Evolutionary conservation across 1,140 invertebrate genomes (phyloP).

Genomic region (Ganaspis sp.): DNA sequence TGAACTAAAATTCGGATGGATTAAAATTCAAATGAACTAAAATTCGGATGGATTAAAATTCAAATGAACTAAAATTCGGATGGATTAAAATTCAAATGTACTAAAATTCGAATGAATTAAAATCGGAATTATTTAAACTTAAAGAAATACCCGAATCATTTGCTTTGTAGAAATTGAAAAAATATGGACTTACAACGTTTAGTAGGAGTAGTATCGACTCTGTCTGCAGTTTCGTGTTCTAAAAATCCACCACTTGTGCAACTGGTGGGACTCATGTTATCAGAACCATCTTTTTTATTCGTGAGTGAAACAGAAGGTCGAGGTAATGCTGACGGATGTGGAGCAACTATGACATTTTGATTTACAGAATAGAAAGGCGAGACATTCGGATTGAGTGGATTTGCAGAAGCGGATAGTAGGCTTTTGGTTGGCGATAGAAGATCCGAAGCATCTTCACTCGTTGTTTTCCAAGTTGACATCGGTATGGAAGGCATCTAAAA

Average conservation of each 20-base stretch:
- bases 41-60: too few species aligned
- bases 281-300: conserved; percentile 59
- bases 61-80: too few species aligned
- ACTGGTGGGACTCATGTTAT: conserved; percentile 40
- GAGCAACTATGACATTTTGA: conserved; percentile 65
- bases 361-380: conserved; percentile 67
- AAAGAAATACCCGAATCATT: too few species aligned
- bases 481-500: conserved; percentile 67
- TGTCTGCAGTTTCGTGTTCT: conserved; percentile 57
- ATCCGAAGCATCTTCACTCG: conserved; percentile 54
- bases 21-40: too few species aligned
- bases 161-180: background rate
- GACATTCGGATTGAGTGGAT: conserved; percentile 69
- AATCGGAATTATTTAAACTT: background rate
- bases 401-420: conserved; percentile 68
- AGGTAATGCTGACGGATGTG: conserved; percentile 73
- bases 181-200: conserved; percentile 62
- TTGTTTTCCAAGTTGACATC: conserved; percentile 62
- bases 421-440: conserved; percentile 72
- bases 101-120: too few species aligned
- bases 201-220: conserved; percentile 61
- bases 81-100: too few species aligned
- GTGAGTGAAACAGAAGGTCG: conserved; percentile 69
- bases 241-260: conserved; percentile 40
- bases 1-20: too few species aligned